Evolutionary conservation across 2,888 invertebrate species (phyloP).

Genomic region (Saturnia pavonia): DNA sequence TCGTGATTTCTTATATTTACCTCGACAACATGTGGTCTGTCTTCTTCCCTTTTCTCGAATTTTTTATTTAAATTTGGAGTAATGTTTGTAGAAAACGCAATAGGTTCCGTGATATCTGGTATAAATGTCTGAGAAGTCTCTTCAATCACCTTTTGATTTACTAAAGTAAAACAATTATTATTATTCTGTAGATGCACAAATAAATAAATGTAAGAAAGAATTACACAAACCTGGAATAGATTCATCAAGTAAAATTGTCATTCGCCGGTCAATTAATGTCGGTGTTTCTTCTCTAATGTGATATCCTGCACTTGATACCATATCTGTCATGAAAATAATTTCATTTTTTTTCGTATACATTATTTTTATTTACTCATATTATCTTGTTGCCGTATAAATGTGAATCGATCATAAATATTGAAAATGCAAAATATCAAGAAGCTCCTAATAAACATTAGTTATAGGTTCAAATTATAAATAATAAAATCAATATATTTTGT

Average conservation of each 20-base stretch:
- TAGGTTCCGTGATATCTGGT: neutral
- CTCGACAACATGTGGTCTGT: constrained; percentile 41
- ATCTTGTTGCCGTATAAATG: neutral
- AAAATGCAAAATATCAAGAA: neutral
- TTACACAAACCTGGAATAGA: constrained; percentile 26
- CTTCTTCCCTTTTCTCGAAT: constrained; percentile 41
- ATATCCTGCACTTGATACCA: constrained; percentile 52
- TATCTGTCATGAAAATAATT: constrained; percentile 55
- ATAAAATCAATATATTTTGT: neutral
- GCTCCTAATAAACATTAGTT: neutral
- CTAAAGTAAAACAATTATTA: constrained; percentile 3
- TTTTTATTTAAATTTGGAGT: constrained; percentile 4
- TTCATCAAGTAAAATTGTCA: constrained; percentile 69
- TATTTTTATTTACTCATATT: neutral
- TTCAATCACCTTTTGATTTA: neutral
- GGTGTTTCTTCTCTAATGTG: constrained; percentile 60
- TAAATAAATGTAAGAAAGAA: constrained; percentile 28
- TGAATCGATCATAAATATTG: neutral
- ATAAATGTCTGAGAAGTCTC: constrained; percentile 1
- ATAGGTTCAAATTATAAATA: neutral
- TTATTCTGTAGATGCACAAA: neutral
- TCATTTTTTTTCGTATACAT: constrained; percentile 29
- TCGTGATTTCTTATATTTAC: constrained; percentile 31
- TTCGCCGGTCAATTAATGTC: constrained; percentile 59
- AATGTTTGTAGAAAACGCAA: neutral